Base-by-base conservation (phyloP, 2,113 vertebrate genomes). In the Thunnus maccoyii region DNA sequence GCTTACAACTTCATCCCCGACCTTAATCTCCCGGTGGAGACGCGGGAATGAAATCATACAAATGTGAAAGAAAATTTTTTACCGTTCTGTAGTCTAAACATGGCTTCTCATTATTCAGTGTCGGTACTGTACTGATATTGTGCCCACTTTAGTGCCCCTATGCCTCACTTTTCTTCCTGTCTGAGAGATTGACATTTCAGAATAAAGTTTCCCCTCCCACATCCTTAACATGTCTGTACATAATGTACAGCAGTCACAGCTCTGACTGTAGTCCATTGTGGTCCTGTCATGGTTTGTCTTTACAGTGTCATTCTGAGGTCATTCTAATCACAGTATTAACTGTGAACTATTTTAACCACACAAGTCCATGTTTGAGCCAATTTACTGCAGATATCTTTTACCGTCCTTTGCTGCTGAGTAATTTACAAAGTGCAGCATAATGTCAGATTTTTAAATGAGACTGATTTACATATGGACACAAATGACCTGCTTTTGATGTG, bases 191-290 rank as follows among this genome's bases (percentile, higher is more conserved):
- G 84, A 91, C 88, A 87, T 91, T 87, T 89, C 78, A 84, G 13
- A 54, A 68, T 32, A 72, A 84, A 91, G 65, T 91, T 93, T 32
- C 92, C 92, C 92, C 91, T 90, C 89, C 92, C 85, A 93, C 92
- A 76, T 79, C 20, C 32, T 83, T 18, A 74, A 30, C 73, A 63
- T 51, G 51, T 84, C 51, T 64, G 18, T 60, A 3, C n/a, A 41
- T 77, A 2, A 25, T 69, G 25, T 27, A 17, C 44, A 75, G 30
- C 70, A 76, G 20, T 4, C 52, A 27, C 67, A 64, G 57, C 10
- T 16, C 44, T 30, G 1, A 7, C 8, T 41, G 36, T 18, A 80
- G 60, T 78, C 46, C 55, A 67, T 16, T 84, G 18, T 60, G 7
- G 12, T 79, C 13, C n/a, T 64, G 32, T 47, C 50, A n/a, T n/a